Conservation (phyloP, 2,888 invertebrate species). For the Diplazon laetatorius region DNA sequence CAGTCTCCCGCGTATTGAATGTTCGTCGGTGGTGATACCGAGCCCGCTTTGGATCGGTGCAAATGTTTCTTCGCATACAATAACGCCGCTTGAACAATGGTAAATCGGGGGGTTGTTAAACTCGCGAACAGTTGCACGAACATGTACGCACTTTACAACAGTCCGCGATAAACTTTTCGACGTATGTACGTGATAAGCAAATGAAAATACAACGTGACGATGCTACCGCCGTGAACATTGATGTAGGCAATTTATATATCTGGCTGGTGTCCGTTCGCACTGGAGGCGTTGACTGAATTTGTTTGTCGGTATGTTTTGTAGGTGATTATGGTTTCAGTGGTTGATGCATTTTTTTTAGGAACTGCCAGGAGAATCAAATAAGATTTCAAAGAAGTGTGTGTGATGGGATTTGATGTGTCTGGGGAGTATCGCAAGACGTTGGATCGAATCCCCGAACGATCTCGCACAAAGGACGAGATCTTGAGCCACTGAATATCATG, state of each 20-base stretch:
- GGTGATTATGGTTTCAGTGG: too few species aligned
- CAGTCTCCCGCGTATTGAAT: constrained; percentile 18
- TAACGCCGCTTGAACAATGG: constrained; percentile 44
- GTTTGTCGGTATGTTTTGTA: too few species aligned
- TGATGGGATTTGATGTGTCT: constrained; percentile 29
- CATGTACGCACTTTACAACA: constrained; percentile 61
- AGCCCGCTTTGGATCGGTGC: constrained; percentile 5
- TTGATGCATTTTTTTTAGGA: too few species aligned
- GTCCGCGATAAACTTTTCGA: constrained; percentile 49
- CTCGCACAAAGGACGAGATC: constrained; percentile 35
- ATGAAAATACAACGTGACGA: constrained; percentile 39
- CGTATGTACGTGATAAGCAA: constrained; percentile 53
- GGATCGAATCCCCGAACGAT: constrained; percentile 51
- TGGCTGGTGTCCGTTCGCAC: neutral
- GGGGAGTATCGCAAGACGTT: constrained; percentile 14
- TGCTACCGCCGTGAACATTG: constrained; percentile 46
- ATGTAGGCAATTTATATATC: neutral
- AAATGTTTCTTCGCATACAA: constrained; percentile 46
- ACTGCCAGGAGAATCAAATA: too few species aligned
- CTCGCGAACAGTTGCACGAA: constrained; percentile 33
- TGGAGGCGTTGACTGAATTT: neutral
- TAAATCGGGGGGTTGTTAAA: constrained; percentile 42
- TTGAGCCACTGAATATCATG: constrained; percentile 23
- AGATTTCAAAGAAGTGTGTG: too few species aligned
- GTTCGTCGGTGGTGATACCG: constrained; percentile 11